phyloP scores from a whole-genome alignment of 2,797 vertebrate species.

The Hoplostethus mediterraneus region DNA sequence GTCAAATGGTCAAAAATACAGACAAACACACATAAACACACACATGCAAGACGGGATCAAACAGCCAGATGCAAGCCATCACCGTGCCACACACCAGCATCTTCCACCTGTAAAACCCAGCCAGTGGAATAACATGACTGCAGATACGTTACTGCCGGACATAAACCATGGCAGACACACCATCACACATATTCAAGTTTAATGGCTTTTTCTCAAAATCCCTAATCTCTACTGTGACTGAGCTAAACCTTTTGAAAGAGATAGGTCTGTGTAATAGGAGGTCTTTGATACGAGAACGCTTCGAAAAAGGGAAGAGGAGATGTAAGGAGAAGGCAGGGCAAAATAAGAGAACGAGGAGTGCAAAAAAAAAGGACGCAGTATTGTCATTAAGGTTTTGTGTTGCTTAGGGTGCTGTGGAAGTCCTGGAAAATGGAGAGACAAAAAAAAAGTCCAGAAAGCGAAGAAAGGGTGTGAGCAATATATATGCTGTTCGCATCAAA shows the following conservation, averaged over 20 bases:
- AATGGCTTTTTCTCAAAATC: constrained; percentile 35
- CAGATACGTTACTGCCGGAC: constrained; percentile 39
- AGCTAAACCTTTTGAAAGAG: constrained; percentile 16
- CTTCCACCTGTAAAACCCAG: constrained; percentile 33
- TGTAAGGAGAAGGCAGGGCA: constrained; percentile 36
- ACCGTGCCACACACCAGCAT: constrained; percentile 11
- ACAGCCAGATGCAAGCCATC: constrained; percentile 7
- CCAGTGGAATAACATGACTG: constrained; percentile 37
- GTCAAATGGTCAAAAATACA: constrained; percentile 15
- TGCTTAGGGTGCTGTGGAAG: constrained; percentile 33
- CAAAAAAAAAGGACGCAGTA: constrained; percentile 32
- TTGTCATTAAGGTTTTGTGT: constrained; percentile 26
- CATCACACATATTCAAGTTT: constrained; percentile 30
- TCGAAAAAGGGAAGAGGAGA: constrained; percentile 45
- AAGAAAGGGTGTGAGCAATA: constrained; percentile 32
- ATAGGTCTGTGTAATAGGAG: background rate
- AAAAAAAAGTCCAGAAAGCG: constrained; percentile 31
- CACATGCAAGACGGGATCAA: constrained; percentile 24
- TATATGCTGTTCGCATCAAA: constrained; percentile 48
- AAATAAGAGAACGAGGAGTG: constrained; percentile 31
- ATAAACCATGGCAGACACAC: constrained; percentile 38
- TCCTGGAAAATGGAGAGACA: constrained; percentile 31
- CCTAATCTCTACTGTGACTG: constrained; percentile 18
- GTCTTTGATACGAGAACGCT: constrained; percentile 55
- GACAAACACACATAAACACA: constrained; percentile 1